phyloP scores from a whole-genome alignment of 2,888 invertebrate species.

The Standfussiana lucernea region DNA sequence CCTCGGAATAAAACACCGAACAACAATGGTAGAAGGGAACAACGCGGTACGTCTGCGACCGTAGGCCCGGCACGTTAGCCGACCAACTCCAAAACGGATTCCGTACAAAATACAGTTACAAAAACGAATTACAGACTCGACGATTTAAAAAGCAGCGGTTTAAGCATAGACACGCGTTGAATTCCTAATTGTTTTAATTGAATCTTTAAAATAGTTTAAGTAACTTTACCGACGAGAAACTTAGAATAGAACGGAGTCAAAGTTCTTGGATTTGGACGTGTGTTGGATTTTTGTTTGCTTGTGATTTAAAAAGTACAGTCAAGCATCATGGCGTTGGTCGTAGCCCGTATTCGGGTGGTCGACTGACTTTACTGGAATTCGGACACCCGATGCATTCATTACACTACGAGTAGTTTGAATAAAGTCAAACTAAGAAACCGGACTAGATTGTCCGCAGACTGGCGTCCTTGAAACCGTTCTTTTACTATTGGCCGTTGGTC shows the following conservation, averaged over 20 bases:
- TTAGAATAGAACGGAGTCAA: not conserved
- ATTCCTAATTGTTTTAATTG: constrained; percentile 54
- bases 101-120: constrained; percentile 79
- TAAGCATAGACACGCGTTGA: constrained; percentile 54
- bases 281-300: not conserved
- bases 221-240: constrained; percentile 12
- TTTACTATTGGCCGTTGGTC: not conserved
- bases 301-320: not conserved
- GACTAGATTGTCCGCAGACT: not conserved
- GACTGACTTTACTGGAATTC: not conserved
- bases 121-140: constrained; percentile 72
- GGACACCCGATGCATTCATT: not conserved
- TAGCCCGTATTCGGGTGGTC: not conserved
- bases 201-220: constrained; percentile 35
- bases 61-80: constrained; percentile 79
- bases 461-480: not conserved
- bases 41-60: constrained; percentile 46
- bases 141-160: no score
- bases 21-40: constrained; percentile 36
- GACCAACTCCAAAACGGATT: constrained; percentile 81
- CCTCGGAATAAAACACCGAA: constrained; percentile 21
- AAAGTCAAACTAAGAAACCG: not conserved
- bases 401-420: not conserved
- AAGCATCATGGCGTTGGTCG: not conserved
- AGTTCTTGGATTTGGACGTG: constrained; percentile 24